Evolutionary conservation across 2,113 vertebrate species (phyloP), one percentile per base, ranked within the genome.

Genomic region (Ondatra zibethicus): DNA sequence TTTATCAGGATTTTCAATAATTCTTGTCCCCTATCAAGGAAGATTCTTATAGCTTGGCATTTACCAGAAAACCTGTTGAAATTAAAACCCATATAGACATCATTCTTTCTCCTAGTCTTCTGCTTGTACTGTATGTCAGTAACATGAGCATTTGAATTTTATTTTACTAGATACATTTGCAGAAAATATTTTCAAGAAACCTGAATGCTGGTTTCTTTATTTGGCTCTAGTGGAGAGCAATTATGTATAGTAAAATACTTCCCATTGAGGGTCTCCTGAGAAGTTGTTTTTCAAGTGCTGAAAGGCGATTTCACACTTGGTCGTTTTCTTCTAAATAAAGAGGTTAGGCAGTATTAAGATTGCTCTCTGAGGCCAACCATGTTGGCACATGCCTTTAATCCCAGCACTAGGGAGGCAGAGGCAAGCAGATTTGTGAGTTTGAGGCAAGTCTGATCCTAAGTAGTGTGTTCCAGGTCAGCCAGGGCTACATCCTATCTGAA

Each of bases 11-110:
- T 81, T 25, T 58, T 86, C 72, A 76, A 29, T 92, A 66, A 89
- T 72, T 88, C 50, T 88, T 96, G 3, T 58, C 89, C 33, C 33
- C 1, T 63, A 3, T 75, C 31, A 68, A 93, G 66, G 77, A 88
- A 31, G 96, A 89, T 90, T 93, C 52, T 96, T 96, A 93, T 72
- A 88, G 36, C 27, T 33, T 89, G 45, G 1, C 29, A 52, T 63
- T 88, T 97, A 89, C 55, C 36, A 91, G 61, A 94, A 72, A 95
- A 50, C 70, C 39, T 87, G 19, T 17, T 91, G 78, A 96, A 52
- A 91, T 47, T 47, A 47, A 88, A 91, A 87, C 68, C 19, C 52
- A 66, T 8, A 1, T 73, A 73, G 1, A 81, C 27, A 68, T 82
- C 72, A 25, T 93, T 88, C 47, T 93, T 76, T 80, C 50, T 91